These are phyloP conservation scores for Muraenolepis orangiensis DNA, from an alignment of 2,797 vertebrate genomes.

Conservation along the genomic window DNA sequence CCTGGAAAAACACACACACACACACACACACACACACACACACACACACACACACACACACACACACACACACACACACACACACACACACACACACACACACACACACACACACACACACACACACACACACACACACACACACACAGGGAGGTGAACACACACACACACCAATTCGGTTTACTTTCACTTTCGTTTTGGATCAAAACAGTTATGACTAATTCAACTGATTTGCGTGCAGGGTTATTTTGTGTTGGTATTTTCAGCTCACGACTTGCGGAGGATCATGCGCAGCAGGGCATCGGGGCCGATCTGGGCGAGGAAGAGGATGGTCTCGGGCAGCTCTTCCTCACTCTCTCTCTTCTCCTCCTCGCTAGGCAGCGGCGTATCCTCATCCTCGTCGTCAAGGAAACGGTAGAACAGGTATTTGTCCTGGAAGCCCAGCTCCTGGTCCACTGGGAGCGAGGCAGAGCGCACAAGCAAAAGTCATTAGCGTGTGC, in stretches of 20 bases:
- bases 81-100: background rate
- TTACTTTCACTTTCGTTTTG: too few relatives aligned
- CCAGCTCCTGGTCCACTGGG: conserved; percentile 91
- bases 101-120: background rate
- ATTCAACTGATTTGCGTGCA: background rate
- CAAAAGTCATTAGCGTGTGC: background rate
- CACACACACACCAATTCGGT: background rate
- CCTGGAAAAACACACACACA: conserved; percentile 62
- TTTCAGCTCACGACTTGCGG: conserved; percentile 85
- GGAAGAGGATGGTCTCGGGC: conserved; percentile 90
- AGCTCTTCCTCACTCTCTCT: conserved; percentile 94
- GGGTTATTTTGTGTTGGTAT: background rate
- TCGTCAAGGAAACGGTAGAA: conserved; percentile 98
- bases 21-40: background rate
- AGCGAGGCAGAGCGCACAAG: conserved; percentile 4
- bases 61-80: background rate
- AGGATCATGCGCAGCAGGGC: conserved; percentile 98
- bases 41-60: background rate
- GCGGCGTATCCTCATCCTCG: conserved; percentile 86
- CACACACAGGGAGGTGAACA: background rate
- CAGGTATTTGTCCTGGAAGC: conserved; percentile 97
- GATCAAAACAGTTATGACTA: background rate
- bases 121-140: background rate
- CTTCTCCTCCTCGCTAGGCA: conserved; percentile 94
- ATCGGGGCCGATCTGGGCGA: conserved; percentile 93